phyloP scores from a whole-genome alignment of 2,113 vertebrate species.

The Mesocricetus auratus region DNA sequence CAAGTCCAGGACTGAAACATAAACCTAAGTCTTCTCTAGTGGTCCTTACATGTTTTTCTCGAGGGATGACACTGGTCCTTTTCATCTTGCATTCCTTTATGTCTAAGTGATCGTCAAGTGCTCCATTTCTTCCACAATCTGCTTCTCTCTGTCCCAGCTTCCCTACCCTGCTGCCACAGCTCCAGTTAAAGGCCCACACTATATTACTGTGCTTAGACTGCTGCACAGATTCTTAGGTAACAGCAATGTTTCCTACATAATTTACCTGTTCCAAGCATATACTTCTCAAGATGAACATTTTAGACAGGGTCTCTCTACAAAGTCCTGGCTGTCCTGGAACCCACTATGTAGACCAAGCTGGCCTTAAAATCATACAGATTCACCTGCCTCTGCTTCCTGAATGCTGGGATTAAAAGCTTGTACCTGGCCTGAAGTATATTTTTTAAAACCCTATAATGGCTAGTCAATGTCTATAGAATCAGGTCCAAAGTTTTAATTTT shows the following conservation, averaged over 20 bases:
- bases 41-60: background rate
- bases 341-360: background rate
- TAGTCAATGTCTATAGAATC: constrained; percentile 13
- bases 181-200: constrained; percentile 21
- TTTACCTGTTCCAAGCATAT: constrained; percentile 17
- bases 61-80: background rate
- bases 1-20: background rate
- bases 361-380: background rate
- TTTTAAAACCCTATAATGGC: constrained; percentile 41
- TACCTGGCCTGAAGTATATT: background rate
- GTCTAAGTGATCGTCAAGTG: constrained; percentile 16
- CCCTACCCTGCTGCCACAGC: background rate
- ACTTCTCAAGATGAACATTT: background rate
- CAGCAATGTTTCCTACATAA: background rate
- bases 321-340: background rate
- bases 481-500: background rate
- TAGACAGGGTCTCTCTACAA: background rate
- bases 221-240: constrained; percentile 31
- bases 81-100: constrained; percentile 26
- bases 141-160: background rate
- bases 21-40: background rate
- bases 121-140: constrained; percentile 28
- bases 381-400: background rate
- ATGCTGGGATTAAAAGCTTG: background rate
- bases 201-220: background rate